Percentiles rank a stretch among this genome's conserved stretches.
Evolutionary conservation across 2,888 invertebrate species (phyloP).

Genomic region (Pandemis corylana): DNA sequence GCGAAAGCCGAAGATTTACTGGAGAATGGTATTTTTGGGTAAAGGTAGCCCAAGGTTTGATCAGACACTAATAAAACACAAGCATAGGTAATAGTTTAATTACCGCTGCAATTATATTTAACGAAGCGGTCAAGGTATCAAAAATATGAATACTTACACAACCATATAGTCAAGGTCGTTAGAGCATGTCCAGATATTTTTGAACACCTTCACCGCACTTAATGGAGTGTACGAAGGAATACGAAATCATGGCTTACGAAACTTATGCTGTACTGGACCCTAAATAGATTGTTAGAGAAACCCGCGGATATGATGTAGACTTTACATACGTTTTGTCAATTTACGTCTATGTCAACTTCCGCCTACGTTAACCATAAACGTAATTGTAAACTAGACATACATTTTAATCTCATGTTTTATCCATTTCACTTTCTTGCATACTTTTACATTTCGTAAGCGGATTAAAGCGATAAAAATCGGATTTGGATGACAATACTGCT

Average conservation of each 20-base stretch:
- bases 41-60: too few relatives aligned
- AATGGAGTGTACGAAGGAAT: background rate
- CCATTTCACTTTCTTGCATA: constrained; percentile 38
- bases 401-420: constrained; percentile 26
- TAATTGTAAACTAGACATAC: constrained; percentile 27
- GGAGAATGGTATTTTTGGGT: too few relatives aligned
- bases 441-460: constrained; percentile 36
- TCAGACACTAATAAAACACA: too few relatives aligned
- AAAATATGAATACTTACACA: background rate
- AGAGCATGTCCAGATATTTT: background rate
- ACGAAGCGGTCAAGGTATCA: background rate
- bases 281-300: constrained; percentile 10
- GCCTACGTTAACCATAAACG: constrained; percentile 30
- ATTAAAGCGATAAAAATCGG: constrained; percentile 27
- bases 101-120: background rate
- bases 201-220: background rate
- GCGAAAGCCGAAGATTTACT: too few relatives aligned
- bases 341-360: constrained; percentile 45
- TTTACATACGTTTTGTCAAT: constrained; percentile 31
- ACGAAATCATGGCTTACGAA: background rate
- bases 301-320: constrained; percentile 34
- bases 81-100: background rate
- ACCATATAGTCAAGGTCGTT: background rate
- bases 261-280: background rate
- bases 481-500: constrained; percentile 13